Base-by-base conservation (phyloP, 2,113 vertebrate species). In the Rhinoderma darwinii region DNA sequence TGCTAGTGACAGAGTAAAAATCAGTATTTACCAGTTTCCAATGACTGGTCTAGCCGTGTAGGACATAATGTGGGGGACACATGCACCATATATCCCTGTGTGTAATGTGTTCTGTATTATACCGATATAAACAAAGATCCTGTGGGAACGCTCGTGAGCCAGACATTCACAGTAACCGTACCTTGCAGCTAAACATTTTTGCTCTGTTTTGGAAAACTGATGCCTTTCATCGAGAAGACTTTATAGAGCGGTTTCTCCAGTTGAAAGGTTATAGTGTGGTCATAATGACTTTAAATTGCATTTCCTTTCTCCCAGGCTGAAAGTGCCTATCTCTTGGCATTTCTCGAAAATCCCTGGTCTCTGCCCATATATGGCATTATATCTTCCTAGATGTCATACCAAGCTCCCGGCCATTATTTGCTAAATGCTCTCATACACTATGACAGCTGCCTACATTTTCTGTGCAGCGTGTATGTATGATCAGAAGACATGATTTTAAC, bases 61-160 rank as follows among this genome's bases (percentile, higher is more conserved):
- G 35, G 68, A 39, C 32, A 32, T 66, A 30, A 66, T 39, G 12
- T 37, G 32, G 37, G 41, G 37, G 8, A 41, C 32, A 70, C 66
- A 70, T 70, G 5, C 11, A 20, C 37, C 3, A 25, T 72, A 41
- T 25, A 41, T 72, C 22, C 2, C 27, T 72, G 27, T 51, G 30
- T 50, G 63, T 83, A 66, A 27, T n/a, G 35, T 77, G 81, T 89
- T 90, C 90, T 88, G 80, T 89, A 87, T 90, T 92, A 88, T 89
- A 82, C 59, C 89, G 91, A 89, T 92, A 93, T 93, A 92, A 93
- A 94, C 91, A 93, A 92, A 93, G 92, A 83, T 88, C 87, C 91
- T 89, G 90, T 79, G 30, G 90, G 90, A 91, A 86, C 17, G 6
- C 35, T 54, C 22, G 18, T 18, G 35, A 18, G 92, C 90, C 89